phyloP scores from a whole-genome alignment of 2,888 invertebrate species.

The Bruchidius siliquastri region DNA sequence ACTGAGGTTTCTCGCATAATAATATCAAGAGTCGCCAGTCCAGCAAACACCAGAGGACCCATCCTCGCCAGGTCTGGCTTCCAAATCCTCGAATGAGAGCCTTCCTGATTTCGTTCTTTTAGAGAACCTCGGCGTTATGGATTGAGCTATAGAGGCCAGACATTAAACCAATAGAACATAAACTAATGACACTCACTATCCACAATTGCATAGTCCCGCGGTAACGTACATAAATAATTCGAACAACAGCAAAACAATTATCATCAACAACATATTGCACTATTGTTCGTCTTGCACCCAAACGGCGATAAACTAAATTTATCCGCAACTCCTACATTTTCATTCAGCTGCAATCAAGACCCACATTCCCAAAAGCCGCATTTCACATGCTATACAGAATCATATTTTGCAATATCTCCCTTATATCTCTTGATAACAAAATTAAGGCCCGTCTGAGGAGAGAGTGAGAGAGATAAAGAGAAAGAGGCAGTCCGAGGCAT shows the following conservation, averaged over 20 bases:
- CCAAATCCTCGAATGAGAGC: too few relatives aligned
- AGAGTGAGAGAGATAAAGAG: not conserved
- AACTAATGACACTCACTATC: too few relatives aligned
- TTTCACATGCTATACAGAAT: not conserved
- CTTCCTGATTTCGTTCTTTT: too few relatives aligned
- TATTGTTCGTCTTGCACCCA: not conserved
- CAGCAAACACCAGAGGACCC: too few relatives aligned
- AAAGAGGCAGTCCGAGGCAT: not conserved
- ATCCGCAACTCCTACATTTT: not conserved
- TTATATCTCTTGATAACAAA: not conserved
- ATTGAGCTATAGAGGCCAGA: too few relatives aligned
- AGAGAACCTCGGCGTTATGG: too few relatives aligned
- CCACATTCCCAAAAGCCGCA: not conserved
- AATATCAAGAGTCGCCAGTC: too few relatives aligned
- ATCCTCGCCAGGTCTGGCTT: too few relatives aligned
- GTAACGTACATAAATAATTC: too few relatives aligned
- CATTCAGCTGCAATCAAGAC: not conserved
- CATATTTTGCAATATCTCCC: not conserved
- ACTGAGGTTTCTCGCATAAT: too few relatives aligned
- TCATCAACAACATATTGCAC: not conserved
- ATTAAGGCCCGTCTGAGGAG: not conserved
- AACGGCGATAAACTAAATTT: not conserved
- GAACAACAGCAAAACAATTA: not conserved
- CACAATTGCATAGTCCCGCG: too few relatives aligned
- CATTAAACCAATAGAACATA: too few relatives aligned